Percentiles rank a stretch among this genome's conserved stretches.
Conservation (phyloP, 2,797 vertebrate species). For the Falco columbarius region DNA sequence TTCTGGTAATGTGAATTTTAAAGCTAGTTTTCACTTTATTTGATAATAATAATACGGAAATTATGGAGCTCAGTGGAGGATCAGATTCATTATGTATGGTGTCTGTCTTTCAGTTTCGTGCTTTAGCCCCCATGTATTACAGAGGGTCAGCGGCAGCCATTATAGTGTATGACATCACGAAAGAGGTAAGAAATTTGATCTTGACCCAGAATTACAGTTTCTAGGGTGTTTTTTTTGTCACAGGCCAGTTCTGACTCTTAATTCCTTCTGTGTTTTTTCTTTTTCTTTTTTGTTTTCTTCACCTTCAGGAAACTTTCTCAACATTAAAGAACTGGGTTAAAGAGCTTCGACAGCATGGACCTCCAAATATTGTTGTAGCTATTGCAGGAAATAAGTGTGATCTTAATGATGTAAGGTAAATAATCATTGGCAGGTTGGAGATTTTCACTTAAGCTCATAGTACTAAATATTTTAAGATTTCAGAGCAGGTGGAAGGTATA, state of each 20-base stretch:
- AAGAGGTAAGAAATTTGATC: constrained; percentile 85
- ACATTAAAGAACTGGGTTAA: constrained; percentile 99
- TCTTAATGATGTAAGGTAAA: constrained; percentile 92
- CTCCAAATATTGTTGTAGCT: constrained; percentile 96
- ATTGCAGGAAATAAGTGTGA: constrained; percentile 98
- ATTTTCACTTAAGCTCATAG: neutral
- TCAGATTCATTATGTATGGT: neutral
- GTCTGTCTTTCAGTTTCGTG: constrained; percentile 86
- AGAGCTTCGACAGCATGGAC: constrained; percentile 95
- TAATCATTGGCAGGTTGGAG: neutral
- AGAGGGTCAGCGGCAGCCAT: constrained; percentile 96
- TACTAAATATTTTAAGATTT: neutral
- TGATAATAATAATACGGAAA: neutral
- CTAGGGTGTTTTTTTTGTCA: rapidly evolving
- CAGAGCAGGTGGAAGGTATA: neutral
- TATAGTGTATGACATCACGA: constrained; percentile 98
- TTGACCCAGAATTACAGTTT: neutral
- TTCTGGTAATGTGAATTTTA: neutral
- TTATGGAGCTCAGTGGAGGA: neutral
- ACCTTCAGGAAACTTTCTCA: constrained; percentile 91
- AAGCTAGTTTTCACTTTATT: neutral
- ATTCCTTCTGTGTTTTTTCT: neutral
- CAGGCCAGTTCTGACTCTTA: neutral
- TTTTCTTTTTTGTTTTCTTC: neutral
- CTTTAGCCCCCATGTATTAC: constrained; percentile 98